Conservation (phyloP, 2,797 vertebrate genomes). For the Coregonus sp. region DNA sequence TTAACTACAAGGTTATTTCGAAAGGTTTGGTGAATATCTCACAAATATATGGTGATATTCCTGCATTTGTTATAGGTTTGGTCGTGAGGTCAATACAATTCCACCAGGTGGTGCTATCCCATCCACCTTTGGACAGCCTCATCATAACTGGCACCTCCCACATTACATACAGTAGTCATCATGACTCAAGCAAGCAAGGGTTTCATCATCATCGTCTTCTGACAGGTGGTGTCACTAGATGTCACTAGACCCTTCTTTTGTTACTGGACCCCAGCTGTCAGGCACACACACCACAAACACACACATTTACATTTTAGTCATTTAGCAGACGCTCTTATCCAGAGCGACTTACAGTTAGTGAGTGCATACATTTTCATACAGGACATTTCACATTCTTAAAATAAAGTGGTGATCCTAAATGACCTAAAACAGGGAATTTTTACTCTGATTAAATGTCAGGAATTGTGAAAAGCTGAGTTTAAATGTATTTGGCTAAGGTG, state of each 20-base stretch:
- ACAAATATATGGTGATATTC: not conserved
- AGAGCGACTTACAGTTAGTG: no score
- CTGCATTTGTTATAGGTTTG: not conserved
- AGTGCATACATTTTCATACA: no score
- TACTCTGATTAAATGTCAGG: no score
- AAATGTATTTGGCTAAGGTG: no score
- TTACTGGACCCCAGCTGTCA: not conserved
- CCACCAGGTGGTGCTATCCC: conserved; percentile 7
- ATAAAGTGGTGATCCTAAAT: no score
- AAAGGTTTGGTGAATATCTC: not conserved
- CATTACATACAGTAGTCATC: not conserved
- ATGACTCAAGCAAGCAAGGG: not conserved
- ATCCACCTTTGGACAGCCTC: not conserved
- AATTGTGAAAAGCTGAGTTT: no score
- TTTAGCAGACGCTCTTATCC: no score
- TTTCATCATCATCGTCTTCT: not conserved
- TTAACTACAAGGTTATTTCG: not conserved
- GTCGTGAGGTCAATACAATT: not conserved
- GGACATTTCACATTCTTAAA: no score
- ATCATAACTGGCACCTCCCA: not conserved
- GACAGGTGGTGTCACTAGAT: no score
- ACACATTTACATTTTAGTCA: not conserved
- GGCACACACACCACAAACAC: not conserved
- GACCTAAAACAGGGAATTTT: no score
- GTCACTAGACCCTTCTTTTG: not conserved